Percentiles rank a stretch among this genome's conserved stretches.
Evolutionary conservation across 2,797 vertebrate genomes (phyloP).

Genomic region (Apodemus agrarius): DNA sequence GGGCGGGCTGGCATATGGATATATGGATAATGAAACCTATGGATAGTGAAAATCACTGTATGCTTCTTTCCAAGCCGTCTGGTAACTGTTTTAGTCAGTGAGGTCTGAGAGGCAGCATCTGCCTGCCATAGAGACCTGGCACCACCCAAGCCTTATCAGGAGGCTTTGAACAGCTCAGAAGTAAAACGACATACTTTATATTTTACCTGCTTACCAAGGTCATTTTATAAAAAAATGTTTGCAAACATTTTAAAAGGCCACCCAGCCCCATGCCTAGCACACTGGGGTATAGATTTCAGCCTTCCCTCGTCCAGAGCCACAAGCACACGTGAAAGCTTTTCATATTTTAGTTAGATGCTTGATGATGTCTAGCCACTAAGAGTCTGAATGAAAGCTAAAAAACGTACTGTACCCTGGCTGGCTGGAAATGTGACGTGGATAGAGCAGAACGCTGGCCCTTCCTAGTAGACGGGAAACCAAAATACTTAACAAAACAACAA

Average conservation of each 20-base stretch:
- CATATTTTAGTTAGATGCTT: not conserved
- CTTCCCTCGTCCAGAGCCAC: too few relatives aligned
- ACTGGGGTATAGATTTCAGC: not conserved
- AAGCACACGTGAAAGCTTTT: not conserved
- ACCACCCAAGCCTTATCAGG: not conserved
- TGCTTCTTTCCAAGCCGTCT: not conserved
- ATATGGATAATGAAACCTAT: not conserved
- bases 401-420: not conserved
- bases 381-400: not conserved
- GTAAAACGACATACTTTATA: not conserved
- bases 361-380: fast-evolving
- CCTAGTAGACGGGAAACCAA: not conserved
- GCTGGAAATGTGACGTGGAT: not conserved
- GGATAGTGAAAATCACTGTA: not conserved
- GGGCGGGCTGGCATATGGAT: not conserved
- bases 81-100: not conserved
- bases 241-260: not conserved
- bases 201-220: not conserved
- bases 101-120: not conserved
- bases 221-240: not conserved
- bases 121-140: not conserved
- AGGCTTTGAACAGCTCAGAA: not conserved
- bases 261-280: not conserved
- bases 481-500: not conserved
- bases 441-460: not conserved